These are phyloP conservation scores for Lasioglossum leucozonium DNA, from an alignment of 2,888 invertebrate genomes.

Conservation along the genomic window DNA sequence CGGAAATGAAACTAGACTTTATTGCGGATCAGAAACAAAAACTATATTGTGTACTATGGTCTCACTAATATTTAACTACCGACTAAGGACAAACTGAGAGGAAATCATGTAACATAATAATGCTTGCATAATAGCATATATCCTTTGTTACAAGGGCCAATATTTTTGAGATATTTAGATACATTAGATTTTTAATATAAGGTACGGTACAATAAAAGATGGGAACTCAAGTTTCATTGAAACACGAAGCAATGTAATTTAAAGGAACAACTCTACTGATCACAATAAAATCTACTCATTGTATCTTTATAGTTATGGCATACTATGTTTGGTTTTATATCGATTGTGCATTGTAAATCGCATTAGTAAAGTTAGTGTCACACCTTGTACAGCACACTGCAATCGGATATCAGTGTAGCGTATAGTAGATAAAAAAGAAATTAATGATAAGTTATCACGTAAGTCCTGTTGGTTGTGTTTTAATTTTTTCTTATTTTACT, in stretches of 20 bases:
- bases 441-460: slow-evolving; percentile 10
- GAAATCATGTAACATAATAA: slow-evolving; percentile 34
- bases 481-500: slow-evolving; percentile 19
- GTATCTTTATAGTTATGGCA: slow-evolving; percentile 35
- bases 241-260: slow-evolving; percentile 18
- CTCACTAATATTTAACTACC: slow-evolving; percentile 29
- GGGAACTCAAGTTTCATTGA: slow-evolving; percentile 38
- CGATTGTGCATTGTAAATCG: slow-evolving; percentile 29
- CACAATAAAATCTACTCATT: slow-evolving; percentile 27
- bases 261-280: slow-evolving; percentile 33
- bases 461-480: slow-evolving; percentile 34
- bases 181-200: slow-evolving; percentile 48
- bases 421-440: neutral
- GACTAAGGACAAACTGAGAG: slow-evolving; percentile 21
- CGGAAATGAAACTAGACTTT: slow-evolving; percentile 23
- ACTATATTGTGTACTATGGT: slow-evolving; percentile 20
- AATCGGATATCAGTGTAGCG: slow-evolving; percentile 28
- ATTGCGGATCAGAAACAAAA: slow-evolving; percentile 38
- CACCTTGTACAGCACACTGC: slow-evolving; percentile 48
- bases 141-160: slow-evolving; percentile 57
- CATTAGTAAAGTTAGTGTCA: slow-evolving; percentile 18
- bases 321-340: slow-evolving; percentile 35
- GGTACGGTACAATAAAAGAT: slow-evolving; percentile 37
- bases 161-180: slow-evolving; percentile 55
- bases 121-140: slow-evolving; percentile 41